Percentiles rank a stretch among this genome's conserved stretches.
Evolutionary conservation across 2,113 vertebrate species (phyloP).

Genomic region (Ceyx margarethae): DNA sequence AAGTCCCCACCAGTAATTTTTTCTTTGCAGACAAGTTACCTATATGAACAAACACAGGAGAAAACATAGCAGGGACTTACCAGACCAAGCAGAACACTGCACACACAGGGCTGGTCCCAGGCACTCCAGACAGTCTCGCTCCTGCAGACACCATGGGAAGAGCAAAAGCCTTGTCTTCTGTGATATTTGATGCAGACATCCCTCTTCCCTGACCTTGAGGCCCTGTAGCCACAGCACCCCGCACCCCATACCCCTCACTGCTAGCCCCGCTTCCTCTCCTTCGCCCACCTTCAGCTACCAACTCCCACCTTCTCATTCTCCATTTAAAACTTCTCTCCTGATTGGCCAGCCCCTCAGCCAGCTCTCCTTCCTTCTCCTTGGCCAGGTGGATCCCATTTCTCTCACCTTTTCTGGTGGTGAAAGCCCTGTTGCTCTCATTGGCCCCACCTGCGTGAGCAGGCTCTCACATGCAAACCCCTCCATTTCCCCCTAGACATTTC

Average conservation of each 20-base stretch:
- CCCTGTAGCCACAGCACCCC: not conserved
- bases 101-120: fast-evolving
- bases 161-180: too few relatives aligned
- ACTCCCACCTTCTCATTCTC: not conserved
- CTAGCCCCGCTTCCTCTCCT: not conserved
- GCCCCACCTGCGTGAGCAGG: not conserved
- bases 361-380: fast-evolving
- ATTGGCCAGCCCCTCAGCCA: too few relatives aligned
- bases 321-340: fast-evolving
- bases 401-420: not conserved
- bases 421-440: not conserved
- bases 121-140: too few relatives aligned
- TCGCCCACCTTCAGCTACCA: fast-evolving
- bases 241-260: not conserved
- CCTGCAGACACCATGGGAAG: fast-evolving
- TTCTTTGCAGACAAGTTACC: too few relatives aligned
- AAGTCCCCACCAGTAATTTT: not conserved
- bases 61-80: not conserved
- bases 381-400: not conserved
- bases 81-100: not conserved
- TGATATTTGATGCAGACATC: fast-evolving
- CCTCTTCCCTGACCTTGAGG: fast-evolving
- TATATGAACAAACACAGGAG: fast-evolving
- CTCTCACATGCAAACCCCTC: not conserved
- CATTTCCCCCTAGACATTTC: not conserved